Percentiles rank a stretch among this genome's conserved stretches.
Conservation (phyloP, 53 echinoderm and acorn worm species). For the Temnopleurus reevesii region DNA sequence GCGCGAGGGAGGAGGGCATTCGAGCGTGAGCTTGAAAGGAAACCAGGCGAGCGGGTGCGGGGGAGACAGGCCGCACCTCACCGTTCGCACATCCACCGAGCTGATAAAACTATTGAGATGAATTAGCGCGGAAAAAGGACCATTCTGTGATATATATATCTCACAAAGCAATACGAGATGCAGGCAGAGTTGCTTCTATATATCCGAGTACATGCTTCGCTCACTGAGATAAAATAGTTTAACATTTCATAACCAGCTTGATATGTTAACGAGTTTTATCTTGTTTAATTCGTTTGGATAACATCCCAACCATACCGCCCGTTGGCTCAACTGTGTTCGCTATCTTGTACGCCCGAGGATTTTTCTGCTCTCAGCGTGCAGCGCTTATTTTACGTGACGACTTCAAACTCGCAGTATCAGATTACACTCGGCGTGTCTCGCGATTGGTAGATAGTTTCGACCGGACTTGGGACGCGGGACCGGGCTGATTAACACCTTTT, state of each 20-base stretch:
- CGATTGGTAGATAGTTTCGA: constrained; percentile 59
- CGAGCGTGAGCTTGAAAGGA: constrained; percentile 37
- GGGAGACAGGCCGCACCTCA: background rate
- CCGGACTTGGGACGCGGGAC: background rate
- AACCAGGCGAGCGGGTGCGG: constrained; percentile 36
- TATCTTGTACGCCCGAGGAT: background rate
- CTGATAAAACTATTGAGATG: constrained; percentile 36
- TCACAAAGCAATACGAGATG: background rate
- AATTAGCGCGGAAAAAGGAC: constrained; percentile 42
- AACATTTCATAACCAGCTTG: constrained; percentile 33
- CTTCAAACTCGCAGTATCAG: too few relatives aligned
- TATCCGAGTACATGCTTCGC: background rate
- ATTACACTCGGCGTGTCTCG: constrained; percentile 38
- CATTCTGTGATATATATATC: background rate
- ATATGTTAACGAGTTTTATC: background rate
- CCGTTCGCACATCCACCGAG: background rate
- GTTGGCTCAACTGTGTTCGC: constrained; percentile 2
- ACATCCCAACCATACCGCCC: constrained; percentile 2
- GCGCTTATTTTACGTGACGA: background rate
- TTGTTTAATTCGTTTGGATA: constrained; percentile 10
- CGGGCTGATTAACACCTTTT: constrained; percentile 5
- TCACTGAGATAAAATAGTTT: background rate
- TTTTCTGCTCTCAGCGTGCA: background rate
- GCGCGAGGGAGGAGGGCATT: background rate
- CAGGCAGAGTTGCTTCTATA: background rate